Base-by-base conservation (phyloP, 1,140 invertebrate genomes). In the Drosophila sturtevanti region DNA sequence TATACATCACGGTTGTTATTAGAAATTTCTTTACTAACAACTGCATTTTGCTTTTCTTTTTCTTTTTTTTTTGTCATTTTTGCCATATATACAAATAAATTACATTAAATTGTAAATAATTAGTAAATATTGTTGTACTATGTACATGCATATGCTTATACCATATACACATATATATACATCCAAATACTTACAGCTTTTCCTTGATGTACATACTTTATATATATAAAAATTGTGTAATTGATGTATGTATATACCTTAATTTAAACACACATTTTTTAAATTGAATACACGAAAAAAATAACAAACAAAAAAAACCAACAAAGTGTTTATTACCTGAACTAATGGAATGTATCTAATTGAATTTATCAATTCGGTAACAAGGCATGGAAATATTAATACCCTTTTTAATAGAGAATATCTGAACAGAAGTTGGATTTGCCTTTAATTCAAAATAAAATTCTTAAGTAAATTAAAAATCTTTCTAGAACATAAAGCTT, bases 81-180 rank as follows among this genome's bases (percentile, higher is more conserved):
- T 56, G 54, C 54, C 54, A 56, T 56, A 56, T 27, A 56, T 56
- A 27, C 24, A 54, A n/a, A 54, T 18, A 52, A 21, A 24, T 52
- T 27, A 14, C 22, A 54, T 2, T 54, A 35, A 35, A 34, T 10
- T 56, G 54, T 56, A 56, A 56, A 56, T 56, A 56, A 18, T 56
- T 56, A 34, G 22, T 31, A 16, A 34, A 55, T 55, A 55, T 16
- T 55, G n/a, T 54, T 54, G 24, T 34, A 16, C 54, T 18, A 18
- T 56, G 31, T 56, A 34, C 27, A 56, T 56, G 54, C 16, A 56
- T 34, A 55, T 55, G 31, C n/a, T 31, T 31, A 9, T 55, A 24
- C 12, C 21, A 21, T 18, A 35, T 11, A 48, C 10, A 41, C 41
- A 6, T 48, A 21, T 10, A 12, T 12, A 35, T 12, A 35, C 11